Evolutionary conservation across 2,888 invertebrate species (phyloP), one percentile per base, ranked within the genome.

Genomic region (Perdita meconis): DNA sequence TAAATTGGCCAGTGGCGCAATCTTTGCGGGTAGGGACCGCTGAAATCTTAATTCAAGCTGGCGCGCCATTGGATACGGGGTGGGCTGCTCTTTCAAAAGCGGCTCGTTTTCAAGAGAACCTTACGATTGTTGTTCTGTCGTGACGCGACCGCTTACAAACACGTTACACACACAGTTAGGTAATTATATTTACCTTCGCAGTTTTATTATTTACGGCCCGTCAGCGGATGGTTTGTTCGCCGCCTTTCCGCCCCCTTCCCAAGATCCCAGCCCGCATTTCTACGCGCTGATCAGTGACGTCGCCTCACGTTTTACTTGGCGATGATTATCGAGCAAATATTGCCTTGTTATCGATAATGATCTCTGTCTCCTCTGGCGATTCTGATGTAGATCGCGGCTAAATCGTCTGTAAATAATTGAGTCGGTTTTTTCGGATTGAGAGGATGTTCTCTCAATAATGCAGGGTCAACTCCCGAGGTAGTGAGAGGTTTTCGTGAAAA

Each of bases 151-250:
- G 81, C 86, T 87, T 85, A 86, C 89, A 90, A 89, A 89, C 89
- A 88, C 84, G 83, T 88, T 88, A 84, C 86, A 88, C 83, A 84
- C 75, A 81, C 82, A 66, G 78, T 82, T 85, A 83, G 87, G 88
- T 92, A 92, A 92, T 92, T 92, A 92, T 92, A 92, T 92, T 92
- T 92, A 90, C 91, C 89, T 89, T 89, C 83, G 84, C 85, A 82
- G 81, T 87, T 92, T 90, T 91, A 92, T 92, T 92, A 92, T 92
- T 92, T 88, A 92, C 87, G 81, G 53, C 24, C 44, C 59, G 51
- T 53, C 65, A 24, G 63, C 38, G 78, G 69, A 36, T 22, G 38
- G 47, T 44, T 40, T 53, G 64, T n/a, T 57, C 53, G 40, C 50
- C 44, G 22, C 24, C 55, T 59, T 69, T 64, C n/a, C 55, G 22